Evolutionary conservation across 2,888 invertebrate species (phyloP).

Genomic region (Eupithecia exiguata): DNA sequence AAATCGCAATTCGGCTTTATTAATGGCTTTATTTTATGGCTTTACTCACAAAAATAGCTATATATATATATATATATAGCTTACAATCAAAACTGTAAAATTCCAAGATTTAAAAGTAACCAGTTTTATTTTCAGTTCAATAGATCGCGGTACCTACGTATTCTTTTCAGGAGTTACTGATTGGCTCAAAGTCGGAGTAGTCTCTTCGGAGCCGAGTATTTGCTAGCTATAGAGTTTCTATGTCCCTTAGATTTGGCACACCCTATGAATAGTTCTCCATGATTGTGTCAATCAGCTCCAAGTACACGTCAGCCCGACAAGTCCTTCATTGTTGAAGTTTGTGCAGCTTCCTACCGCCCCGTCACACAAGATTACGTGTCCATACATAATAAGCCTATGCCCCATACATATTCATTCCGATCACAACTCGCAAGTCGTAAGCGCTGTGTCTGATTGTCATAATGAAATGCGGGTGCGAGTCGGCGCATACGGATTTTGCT

Average conservation of each 20-base stretch:
- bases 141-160: not conserved
- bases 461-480: constrained; percentile 54
- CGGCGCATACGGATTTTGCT: constrained; percentile 46
- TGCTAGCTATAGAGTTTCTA: not conserved
- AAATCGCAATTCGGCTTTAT: not conserved
- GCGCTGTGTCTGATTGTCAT: constrained; percentile 51
- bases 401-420: constrained; percentile 58
- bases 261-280: constrained; percentile 1
- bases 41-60: not conserved
- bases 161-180: not conserved
- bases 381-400: constrained; percentile 51
- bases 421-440: constrained; percentile 52
- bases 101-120: not conserved
- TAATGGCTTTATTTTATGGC: not conserved
- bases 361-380: constrained; percentile 50
- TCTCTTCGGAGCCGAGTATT: not conserved
- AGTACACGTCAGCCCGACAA: too few relatives aligned
- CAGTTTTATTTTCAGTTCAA: not conserved
- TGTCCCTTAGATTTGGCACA: not conserved
- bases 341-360: constrained; percentile 28
- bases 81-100: not conserved
- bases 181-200: not conserved
- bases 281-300: not conserved
- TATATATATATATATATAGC: too few relatives aligned
- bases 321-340: constrained; percentile 13